Base-by-base conservation (phyloP, 2,888 invertebrate genomes). In the Gryllus longicercus region DNA sequence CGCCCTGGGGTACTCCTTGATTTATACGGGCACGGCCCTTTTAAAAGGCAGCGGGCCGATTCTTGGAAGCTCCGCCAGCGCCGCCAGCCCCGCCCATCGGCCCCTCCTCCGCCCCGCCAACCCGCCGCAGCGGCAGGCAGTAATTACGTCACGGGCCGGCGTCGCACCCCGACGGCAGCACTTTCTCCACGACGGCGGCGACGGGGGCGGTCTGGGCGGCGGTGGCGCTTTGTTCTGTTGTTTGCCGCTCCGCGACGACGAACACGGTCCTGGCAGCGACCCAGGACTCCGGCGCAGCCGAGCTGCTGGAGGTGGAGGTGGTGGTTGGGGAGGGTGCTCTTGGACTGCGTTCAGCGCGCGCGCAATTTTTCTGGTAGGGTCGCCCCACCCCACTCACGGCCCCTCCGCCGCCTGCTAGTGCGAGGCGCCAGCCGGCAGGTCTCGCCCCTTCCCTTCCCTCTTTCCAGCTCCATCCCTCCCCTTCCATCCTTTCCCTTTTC, bases 171-270 rank as follows among this genome's bases (percentile, higher is more conserved):
- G 63, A 63, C 63, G 63, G n/a, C 63, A 14, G n/a, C 63, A 63
- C 63, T 63, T 63, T 63, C 63, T 63, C 63, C 14, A 8, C 14
- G n/a, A n/a, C 63, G 63, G 63, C n/a, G 63, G 63, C n/a, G 63
- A n/a, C 3, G 63, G 16, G 16, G 63, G 63, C 63, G 63, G 63
- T 5, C 0, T 3, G 63, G 63, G n/a, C 63, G 63, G 63, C 8
- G 63, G n/a, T n/a, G 63, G 63, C n/a, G 63, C 63, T 18, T 63
- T 63, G 63, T 63, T 63, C 63, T 63, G 63, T 63, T 63, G 63
- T 63, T 63, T 63, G 63, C n/a, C 16, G 63, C 63, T 14, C 63
- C 63, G n/a, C 63, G 63, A n/a, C 63, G 63, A 63, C 16, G 63
- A 63, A 63, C 63, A 63, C n/a, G 63, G 14, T n/a, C 63, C 63